phyloP scores from a whole-genome alignment of 2,888 invertebrate genomes.

The Nemotelus pantherinus region DNA sequence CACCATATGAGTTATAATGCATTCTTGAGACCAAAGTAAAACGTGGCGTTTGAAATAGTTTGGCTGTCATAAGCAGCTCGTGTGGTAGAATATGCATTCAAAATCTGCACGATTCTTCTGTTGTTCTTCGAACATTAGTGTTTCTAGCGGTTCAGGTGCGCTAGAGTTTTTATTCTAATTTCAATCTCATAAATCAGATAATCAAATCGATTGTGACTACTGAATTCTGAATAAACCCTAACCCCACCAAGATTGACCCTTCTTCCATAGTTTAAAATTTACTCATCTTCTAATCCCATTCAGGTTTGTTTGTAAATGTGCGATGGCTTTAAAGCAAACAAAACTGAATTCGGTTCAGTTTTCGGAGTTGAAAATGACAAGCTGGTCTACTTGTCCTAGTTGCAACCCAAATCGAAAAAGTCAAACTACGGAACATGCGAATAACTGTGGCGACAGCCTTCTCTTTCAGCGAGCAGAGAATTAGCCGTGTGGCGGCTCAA shows the following conservation, averaged over 20 bases:
- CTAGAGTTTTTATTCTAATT: too few relatives aligned
- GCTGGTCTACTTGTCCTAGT: background rate
- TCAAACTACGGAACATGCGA: background rate
- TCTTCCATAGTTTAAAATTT: background rate
- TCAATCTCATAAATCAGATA: too few relatives aligned
- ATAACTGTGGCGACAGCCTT: background rate
- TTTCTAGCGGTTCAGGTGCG: too few relatives aligned
- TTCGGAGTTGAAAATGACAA: constrained; percentile 2
- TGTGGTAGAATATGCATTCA: too few relatives aligned
- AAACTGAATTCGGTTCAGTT: background rate
- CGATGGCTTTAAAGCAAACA: constrained; percentile 22
- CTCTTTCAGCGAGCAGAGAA: constrained; percentile 11
- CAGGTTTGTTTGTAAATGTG: background rate
- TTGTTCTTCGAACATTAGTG: too few relatives aligned
- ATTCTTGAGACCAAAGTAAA: too few relatives aligned
- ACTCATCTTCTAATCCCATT: background rate
- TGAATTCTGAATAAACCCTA: too few relatives aligned
- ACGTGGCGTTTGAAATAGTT: too few relatives aligned
- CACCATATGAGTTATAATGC: too few relatives aligned
- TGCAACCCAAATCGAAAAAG: background rate
- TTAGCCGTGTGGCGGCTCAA: constrained; percentile 49
- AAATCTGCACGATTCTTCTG: too few relatives aligned
- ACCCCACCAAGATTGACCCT: background rate
- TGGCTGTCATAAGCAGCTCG: too few relatives aligned
- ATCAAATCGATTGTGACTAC: too few relatives aligned